Base-by-base conservation (phyloP, 35 echinoderm and acorn worm genomes). In the Heliocidaris tuberculata region DNA sequence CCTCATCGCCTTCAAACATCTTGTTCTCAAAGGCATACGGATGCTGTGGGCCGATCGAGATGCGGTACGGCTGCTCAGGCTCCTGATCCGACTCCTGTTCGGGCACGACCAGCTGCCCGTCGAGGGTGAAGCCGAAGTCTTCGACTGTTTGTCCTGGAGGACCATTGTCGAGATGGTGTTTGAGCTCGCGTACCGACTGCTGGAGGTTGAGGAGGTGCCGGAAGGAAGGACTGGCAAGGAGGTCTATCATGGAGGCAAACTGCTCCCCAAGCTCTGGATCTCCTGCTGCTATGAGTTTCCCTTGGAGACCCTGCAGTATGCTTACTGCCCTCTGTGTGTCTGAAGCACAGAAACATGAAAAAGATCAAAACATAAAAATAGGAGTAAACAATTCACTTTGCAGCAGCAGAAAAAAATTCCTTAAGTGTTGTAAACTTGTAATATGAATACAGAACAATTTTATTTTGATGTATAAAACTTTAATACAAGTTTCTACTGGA, bases 121-220 rank as follows among this genome's bases (percentile, higher is more conserved):
- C 89, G 30, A 93, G 93, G 21, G 95, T 92, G 94, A 99, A 97
- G 54, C 96, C 94, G 95, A 95, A 99, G 19, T 99, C 97, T 11
- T 94, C 90, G 5, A 94, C 85, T 2, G 94, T 94, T 93, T 97
- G 93, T 30, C 97, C 96, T 17, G 98, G 94, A 19, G 97, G 97
- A 19, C 88, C 95, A 50, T 85, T 89, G n/a, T 96, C 96, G 42
- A 99, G 93, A 54, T 97, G 96, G 24, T 96, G 96, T 32, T 97
- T 97, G 86, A 99, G 98, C 93, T 97, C 93, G 19, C 95, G 92
- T 42, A 99, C 94, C 10, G 98, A 97, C 30, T 96, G 94, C 94
- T 99, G 98, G 27, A 99, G 95, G 78, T 97, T 99, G 85, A 99
- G 95, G 12, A 99, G 97, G 70, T 99, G 98, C 31, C 95, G 94